Evolutionary conservation across 2,113 vertebrate genomes (phyloP).

Genomic region (Phaetusa simplex): DNA sequence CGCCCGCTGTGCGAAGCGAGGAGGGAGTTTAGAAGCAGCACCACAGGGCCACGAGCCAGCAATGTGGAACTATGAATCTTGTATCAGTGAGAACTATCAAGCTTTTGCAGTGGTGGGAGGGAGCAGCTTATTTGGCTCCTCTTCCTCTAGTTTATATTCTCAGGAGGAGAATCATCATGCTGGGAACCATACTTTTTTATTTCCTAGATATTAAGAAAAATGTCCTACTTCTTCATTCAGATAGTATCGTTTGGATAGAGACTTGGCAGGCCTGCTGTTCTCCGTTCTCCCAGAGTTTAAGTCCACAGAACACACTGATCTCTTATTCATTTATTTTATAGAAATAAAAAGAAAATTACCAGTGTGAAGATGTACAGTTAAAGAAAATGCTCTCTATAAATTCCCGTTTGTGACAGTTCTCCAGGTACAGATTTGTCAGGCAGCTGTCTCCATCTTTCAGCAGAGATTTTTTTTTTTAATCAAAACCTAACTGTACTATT

Average conservation of each 20-base stretch:
- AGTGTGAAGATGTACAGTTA: background rate
- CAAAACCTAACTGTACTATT: background rate
- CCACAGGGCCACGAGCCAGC: background rate
- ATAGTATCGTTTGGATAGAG: background rate
- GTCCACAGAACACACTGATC: background rate
- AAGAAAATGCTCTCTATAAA: slow-evolving; percentile 7
- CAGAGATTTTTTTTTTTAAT: background rate
- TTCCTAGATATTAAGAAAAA: slow-evolving; percentile 23
- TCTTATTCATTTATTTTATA: slow-evolving; percentile 18
- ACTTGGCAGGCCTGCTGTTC: slow-evolving; percentile 21
- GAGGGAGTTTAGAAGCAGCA: background rate
- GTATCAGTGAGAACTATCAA: background rate
- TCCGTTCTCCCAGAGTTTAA: background rate
- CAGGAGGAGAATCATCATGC: background rate
- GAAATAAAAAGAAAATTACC: slow-evolving; percentile 22
- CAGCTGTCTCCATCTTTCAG: background rate
- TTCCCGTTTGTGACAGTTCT: background rate
- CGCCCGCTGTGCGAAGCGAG: background rate
- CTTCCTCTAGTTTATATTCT: background rate
- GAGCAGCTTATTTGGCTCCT: background rate
- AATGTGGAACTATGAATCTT: background rate
- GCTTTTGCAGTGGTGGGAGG: background rate
- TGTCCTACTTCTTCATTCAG: slow-evolving; percentile 2
- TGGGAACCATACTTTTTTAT: slow-evolving; percentile 25
- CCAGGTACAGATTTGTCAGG: background rate